Base-by-base conservation (phyloP, 1,140 invertebrate species). In the Bombus breviceps region DNA sequence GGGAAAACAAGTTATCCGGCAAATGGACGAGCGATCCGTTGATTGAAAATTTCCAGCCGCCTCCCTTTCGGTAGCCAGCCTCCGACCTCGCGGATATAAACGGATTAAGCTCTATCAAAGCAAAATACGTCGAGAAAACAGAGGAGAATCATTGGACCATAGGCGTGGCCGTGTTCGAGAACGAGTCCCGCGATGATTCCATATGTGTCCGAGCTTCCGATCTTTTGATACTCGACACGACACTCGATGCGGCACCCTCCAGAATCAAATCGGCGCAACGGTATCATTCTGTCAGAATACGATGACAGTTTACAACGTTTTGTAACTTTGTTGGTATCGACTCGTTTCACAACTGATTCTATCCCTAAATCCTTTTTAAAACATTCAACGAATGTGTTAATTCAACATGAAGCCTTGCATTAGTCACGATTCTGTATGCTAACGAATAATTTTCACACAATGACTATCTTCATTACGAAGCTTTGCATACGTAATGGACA, bases 91-190 rank as follows among this genome's bases (percentile, higher is more conserved):
- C 68, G 76, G 76, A 72, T 85, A 84, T 85, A 85, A 85, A 69
- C 83, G 83, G 77, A 85, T 85, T 85, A 80, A 72, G 53, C 83
- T 73, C 66, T 57, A 34, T 85, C 83, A 73, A 80, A 85, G 83
- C 77, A 72, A 85, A 85, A 85, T 79, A 72, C 76, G 68, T n/a
- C 18, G 25, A 32, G 28, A 47, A 72, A 85, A 80, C 83, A 80
- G 77, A 80, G 59, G 15, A 25, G 53, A 78, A 41, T 47, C 64
- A 32, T 8, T 39, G 4, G 37, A 37, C 66, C 76, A 68, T 79
- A 62, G 74, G 5, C 75, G 22, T 22, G 39, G 47, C 37, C 1
- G 34, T 25, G 32, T 18, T 25, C 13, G 57, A 41, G 73, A 34
- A 73, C 53, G 47, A 53, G 18, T 53, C 18, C 47, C 47, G 18